These are phyloP conservation scores for Enteromius radiatus DNA, from an alignment of 2,797 vertebrate genomes.

Conservation along the genomic window DNA sequence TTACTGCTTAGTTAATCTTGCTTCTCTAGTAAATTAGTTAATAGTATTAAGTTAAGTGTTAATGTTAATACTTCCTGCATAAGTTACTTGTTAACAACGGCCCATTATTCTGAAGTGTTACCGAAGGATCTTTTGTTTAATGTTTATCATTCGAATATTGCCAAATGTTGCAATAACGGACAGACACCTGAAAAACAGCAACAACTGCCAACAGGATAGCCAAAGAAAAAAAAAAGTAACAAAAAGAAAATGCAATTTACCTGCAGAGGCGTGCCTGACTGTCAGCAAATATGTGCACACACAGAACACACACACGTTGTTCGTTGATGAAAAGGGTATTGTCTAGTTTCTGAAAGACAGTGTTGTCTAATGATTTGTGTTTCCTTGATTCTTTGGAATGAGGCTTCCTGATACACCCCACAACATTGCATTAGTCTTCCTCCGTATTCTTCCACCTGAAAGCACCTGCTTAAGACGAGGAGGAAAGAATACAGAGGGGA, in stretches of 20 bases:
- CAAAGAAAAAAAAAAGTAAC: background rate
- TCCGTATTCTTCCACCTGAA: conserved; percentile 3
- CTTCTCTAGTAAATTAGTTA: no score
- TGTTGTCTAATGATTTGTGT: conserved; percentile 44
- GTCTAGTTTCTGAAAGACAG: conserved; percentile 50
- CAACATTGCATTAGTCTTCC: conserved; percentile 3
- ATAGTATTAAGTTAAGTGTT: no score
- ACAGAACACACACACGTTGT: conserved; percentile 23
- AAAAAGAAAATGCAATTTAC: conserved; percentile 33
- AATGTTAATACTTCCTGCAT: no score
- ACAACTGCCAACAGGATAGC: conserved; percentile 9
- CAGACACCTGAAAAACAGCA: conserved; percentile 27
- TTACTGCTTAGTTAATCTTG: no score
- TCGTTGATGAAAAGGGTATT: conserved; percentile 53
- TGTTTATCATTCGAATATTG: conserved; percentile 25
- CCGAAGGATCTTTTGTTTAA: conserved; percentile 24
- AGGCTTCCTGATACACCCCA: conserved; percentile 35
- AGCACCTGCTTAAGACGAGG: conserved; percentile 1
- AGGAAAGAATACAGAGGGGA: background rate
- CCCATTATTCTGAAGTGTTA: no score
- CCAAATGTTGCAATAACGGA: conserved; percentile 50
- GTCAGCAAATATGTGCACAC: conserved; percentile 3
- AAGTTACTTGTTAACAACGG: no score
- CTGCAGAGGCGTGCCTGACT: conserved; percentile 28
- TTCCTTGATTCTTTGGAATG: conserved; percentile 47